These are phyloP conservation scores for Cyclura pinguis DNA, from an alignment of 2,797 vertebrate species.

Conservation along the genomic window DNA sequence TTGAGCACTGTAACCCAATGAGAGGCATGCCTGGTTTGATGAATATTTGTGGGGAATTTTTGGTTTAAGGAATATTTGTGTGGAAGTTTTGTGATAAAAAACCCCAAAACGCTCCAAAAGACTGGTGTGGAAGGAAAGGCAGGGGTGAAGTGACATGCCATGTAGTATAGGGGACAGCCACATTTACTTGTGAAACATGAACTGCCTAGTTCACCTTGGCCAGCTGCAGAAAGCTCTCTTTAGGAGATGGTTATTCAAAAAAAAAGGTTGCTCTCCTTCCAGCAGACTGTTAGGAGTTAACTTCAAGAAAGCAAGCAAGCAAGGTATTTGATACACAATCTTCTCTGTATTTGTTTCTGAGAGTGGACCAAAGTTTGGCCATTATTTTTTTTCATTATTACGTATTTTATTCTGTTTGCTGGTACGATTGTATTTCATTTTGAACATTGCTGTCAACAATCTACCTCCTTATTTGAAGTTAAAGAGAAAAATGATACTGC, in stretches of 20 bases:
- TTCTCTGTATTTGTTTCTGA: neutral
- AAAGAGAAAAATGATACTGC: neutral
- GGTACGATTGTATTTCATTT: neutral
- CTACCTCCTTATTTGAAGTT: neutral
- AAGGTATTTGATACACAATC: neutral
- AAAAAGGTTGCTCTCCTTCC: neutral
- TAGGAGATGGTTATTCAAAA: neutral
- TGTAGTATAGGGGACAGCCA: neutral
- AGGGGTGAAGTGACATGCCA: constrained; percentile 2
- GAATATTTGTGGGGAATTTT: neutral
- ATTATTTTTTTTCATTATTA: neutral
- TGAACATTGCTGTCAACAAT: neutral
- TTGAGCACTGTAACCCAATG: neutral
- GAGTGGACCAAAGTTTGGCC: neutral
- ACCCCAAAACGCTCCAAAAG: neutral
- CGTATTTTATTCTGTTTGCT: neutral
- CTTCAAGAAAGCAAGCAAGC: neutral
- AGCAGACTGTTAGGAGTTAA: neutral
- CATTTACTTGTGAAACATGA: neutral
- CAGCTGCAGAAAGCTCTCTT: neutral
- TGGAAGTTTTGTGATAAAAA: neutral
- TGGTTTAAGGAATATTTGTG: neutral
- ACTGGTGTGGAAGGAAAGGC: neutral
- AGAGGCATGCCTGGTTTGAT: neutral
- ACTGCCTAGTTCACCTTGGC: neutral